Base-by-base conservation (phyloP, 2,113 vertebrate species). In the Periophthalmodon schlosseri region DNA sequence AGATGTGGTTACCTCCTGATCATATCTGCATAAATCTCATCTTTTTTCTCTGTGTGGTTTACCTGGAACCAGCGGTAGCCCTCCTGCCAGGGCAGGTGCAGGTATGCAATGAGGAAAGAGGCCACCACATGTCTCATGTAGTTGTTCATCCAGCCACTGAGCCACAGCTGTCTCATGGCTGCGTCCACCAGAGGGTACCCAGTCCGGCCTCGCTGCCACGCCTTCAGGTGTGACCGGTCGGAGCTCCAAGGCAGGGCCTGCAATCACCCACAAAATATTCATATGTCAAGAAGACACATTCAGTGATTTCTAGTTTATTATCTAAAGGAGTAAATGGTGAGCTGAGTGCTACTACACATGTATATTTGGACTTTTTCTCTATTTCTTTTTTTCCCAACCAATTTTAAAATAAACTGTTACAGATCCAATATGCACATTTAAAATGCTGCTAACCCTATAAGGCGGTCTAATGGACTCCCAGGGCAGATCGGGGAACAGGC, bases 51-150 rank as follows among this genome's bases (percentile, higher is more conserved):
- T 34, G n/a, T 7, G 23, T 12, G 18, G 49, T 78, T 79, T 50
- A 92, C 91, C 88, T 93, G 91, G 67, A 93, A 94, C 92, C 92
- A 94, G 80, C 91, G 77, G 74, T 92, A 93, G 36, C 92, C 93
- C 68, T 93, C 93, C 66, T 93, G 90, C 93, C 93, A 93, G 39
- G 92, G 87, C 34, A 92, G 74, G 65, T 93, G 74, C 44, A 94
- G 89, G 74, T 93, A 93, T 2, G 92, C 92, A 5, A 91, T 92
- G 49, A 94, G 91, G 80, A 93, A 93, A 58, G 92, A 93, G 0
- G 92, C 93, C 54, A 93, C 92, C 21, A 92, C 89, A 2, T 93
- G 92, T 79, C 91, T 88, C 86, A 88, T 91, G 85, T 92, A 93
- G 86, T 93, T 92, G 86, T 92, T 93, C 88, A 93, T 92, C 91